A percentile compares a stretch with the other conserved stretches of the same genome.
Evolutionary conservation across 2,113 vertebrate species (phyloP).

Genomic region (Danionella cerebrum): DNA sequence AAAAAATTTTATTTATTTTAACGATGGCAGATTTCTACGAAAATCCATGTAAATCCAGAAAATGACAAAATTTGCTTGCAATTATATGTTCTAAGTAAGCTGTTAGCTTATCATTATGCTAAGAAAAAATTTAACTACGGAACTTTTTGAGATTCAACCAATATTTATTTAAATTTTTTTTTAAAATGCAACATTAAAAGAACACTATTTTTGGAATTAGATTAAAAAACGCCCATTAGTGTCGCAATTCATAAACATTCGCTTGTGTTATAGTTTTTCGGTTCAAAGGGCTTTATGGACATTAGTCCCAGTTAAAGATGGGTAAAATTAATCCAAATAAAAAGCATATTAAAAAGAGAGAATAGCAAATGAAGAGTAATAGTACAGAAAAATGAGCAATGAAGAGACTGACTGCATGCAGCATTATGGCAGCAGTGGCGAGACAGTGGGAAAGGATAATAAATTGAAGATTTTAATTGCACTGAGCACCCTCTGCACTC

Average conservation of each 20-base stretch:
- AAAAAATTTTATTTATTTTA: too few species aligned
- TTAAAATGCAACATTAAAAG: too few species aligned
- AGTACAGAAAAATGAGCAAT: neutral
- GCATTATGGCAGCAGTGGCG: neutral
- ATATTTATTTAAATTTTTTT: neutral
- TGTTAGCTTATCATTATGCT: neutral
- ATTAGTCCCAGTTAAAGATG: neutral
- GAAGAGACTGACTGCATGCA: neutral
- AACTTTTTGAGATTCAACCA: too few species aligned
- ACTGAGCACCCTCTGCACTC: conserved; percentile 14
- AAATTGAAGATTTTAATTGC: conserved; percentile 34
- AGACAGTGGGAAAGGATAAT: conserved; percentile 9
- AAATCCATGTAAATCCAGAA: too few species aligned
- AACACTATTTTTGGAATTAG: too few species aligned
- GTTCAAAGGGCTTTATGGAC: too few species aligned
- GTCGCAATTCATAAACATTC: too few species aligned
- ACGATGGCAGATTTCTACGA: too few species aligned
- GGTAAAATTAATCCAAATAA: neutral
- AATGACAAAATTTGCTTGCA: too few species aligned
- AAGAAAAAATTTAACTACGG: too few species aligned
- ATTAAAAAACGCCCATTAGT: too few species aligned
- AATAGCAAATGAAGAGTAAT: neutral
- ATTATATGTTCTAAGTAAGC: neutral
- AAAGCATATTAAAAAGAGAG: neutral
- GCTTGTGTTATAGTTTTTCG: too few species aligned